Conservation (phyloP, 2,888 invertebrate species). For the Cheilosia impressa region DNA sequence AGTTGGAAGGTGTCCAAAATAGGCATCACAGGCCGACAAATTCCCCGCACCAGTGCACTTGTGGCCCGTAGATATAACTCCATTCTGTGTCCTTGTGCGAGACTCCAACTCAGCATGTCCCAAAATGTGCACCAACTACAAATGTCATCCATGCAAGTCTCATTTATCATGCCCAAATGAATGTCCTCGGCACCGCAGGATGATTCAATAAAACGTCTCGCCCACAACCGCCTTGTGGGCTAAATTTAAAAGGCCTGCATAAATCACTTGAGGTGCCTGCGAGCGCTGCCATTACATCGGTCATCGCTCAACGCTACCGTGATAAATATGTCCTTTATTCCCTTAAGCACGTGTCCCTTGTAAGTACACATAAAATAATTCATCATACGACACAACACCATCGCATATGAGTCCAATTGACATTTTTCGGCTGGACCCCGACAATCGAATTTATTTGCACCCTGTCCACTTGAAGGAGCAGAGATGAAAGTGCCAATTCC, state of each 20-base stretch:
- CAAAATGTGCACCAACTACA: background rate
- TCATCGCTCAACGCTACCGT: conserved; percentile 37
- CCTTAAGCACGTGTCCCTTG: conserved; percentile 28
- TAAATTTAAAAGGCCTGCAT: conserved; percentile 30
- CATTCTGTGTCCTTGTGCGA: conserved; percentile 41
- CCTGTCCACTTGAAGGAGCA: background rate
- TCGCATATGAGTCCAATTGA: conserved; percentile 37
- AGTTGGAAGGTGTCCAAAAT: conserved; percentile 35
- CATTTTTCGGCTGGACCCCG: background rate
- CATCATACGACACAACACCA: conserved; percentile 27
- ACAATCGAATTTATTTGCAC: conserved; percentile 39
- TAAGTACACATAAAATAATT: conserved; percentile 35
- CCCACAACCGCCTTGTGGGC: background rate
- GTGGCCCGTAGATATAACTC: conserved; percentile 26
- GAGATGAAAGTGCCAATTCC: conserved; percentile 2
- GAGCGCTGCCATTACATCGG: conserved; percentile 20
- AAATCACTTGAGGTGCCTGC: conserved; percentile 33
- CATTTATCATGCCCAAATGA: conserved; percentile 24
- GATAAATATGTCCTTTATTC: conserved; percentile 2
- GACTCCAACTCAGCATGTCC: background rate
- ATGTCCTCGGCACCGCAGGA: conserved; percentile 11
- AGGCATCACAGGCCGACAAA: background rate
- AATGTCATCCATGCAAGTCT: background rate
- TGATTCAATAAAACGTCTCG: conserved; percentile 31
- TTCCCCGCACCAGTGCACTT: background rate